phyloP scores from a whole-genome alignment of 2,113 vertebrate genomes.

The Ameiurus melas region DNA sequence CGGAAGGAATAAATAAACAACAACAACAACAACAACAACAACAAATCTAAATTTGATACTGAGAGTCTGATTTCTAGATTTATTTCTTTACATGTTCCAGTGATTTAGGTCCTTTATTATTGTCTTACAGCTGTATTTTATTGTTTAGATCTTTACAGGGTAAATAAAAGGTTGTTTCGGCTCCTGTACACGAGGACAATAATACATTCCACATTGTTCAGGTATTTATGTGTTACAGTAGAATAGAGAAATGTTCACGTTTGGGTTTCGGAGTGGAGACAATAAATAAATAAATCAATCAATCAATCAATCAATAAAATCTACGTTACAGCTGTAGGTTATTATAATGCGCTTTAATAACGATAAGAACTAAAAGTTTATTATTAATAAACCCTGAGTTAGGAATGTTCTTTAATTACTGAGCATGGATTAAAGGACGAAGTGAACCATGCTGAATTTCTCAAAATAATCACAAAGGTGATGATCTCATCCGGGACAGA shows the following conservation, averaged over 20 bases:
- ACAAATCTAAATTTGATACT: not conserved
- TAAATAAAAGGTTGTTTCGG: not conserved
- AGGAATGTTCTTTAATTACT: not conserved
- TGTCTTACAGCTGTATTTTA: not conserved
- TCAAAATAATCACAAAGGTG: not conserved
- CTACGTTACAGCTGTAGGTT: not conserved
- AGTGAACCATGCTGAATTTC: not conserved
- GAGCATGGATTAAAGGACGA: not conserved
- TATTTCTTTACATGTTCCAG: not conserved
- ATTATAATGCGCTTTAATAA: not conserved
- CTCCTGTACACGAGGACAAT: not conserved
- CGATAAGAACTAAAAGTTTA: not conserved
- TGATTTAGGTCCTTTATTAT: not conserved
- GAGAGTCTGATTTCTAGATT: not conserved
- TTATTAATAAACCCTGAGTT: not conserved
- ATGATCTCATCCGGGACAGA: not conserved
- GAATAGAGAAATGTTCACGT: not conserved
- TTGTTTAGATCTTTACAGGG: not conserved
- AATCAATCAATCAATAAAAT: not conserved
- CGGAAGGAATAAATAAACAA: not conserved
- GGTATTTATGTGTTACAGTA: not conserved
- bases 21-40: not conserved
- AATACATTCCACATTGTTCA: not conserved
- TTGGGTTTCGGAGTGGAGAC: not conserved
- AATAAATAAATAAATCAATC: not conserved